These are phyloP conservation scores for Ostrea denselamellosa DNA, from an alignment of 1,140 invertebrate genomes.

Conservation along the genomic window DNA sequence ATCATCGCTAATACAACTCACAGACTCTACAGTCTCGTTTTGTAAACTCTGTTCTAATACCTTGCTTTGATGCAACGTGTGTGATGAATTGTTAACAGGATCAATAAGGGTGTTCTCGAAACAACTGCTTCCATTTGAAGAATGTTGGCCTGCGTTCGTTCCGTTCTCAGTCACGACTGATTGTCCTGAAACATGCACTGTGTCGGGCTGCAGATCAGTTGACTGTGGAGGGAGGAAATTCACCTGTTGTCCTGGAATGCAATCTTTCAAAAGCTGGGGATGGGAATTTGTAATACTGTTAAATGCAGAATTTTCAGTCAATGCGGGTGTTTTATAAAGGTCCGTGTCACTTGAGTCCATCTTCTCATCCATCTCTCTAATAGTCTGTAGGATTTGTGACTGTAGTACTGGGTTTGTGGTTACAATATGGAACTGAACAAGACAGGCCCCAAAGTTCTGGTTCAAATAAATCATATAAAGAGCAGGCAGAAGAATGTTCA, in stretches of 20 bases:
- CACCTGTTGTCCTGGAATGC: neutral
- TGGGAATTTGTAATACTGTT: neutral
- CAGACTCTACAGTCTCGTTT: neutral
- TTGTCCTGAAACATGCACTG: neutral
- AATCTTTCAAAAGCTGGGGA: neutral
- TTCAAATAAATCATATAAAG: neutral
- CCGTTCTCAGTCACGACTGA: neutral
- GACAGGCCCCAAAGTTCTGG: neutral
- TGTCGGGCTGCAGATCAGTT: neutral
- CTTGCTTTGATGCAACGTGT: neutral
- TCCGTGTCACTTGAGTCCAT: neutral
- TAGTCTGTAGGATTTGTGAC: neutral
- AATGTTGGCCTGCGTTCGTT: no score
- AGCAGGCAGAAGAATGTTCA: neutral
- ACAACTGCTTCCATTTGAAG: no score
- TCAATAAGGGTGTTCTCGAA: no score
- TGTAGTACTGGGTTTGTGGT: neutral
- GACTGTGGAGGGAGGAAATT: neutral
- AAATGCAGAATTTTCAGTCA: neutral
- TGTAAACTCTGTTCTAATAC: neutral
- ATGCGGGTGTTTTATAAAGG: neutral
- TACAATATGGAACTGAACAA: neutral
- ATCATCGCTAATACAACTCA: neutral
- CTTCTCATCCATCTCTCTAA: neutral
- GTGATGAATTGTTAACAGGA: neutral